Evolutionary conservation across 1,140 invertebrate genomes (phyloP), one percentile per base, ranked within the genome.

Genomic region (Drosophila sucinea): DNA sequence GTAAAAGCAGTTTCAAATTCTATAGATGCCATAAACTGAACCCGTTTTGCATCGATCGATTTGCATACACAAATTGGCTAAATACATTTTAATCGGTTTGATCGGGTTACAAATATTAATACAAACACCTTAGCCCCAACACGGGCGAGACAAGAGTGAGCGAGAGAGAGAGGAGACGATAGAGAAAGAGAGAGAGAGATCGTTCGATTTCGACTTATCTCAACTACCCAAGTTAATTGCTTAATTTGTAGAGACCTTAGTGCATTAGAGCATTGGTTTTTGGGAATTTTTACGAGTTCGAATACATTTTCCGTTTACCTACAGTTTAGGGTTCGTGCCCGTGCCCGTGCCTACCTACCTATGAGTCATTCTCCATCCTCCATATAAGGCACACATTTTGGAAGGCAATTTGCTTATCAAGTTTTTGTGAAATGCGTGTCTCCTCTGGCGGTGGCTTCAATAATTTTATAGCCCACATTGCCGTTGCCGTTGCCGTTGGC

Each of bases 201-300:
- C 38, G 17, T 56, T 54, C 38, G 17, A 44, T 54, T 11, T 27
- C 11, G 44, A n/a, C 29, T 83, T 86, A 86, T 86, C 82, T 86
- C 83, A 87, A 87, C 71, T 87, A 79, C 47, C 67, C 70, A 70
- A 87, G 82, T 87, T 87, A 87, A 87, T 87, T 82, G 82, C 82
- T 86, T 87, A 86, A 87, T 86, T 86, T 87, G 79, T 82, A 60
- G 70, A 27, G 55, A 55, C 72, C 56, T 62, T 23, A 32, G 51
- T 38, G 73, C 73, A 81, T 81, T 81, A 77, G 79, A 66, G 30
- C 10, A 44, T 7, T 60, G n/a, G 25, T 56, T 4, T 51, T 51
- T 2, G 67, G 30, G 58, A 35, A 60, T 44, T 44, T 63, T 60
- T 63, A 62, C 58, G 55, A 25, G 44, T 61, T 54, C 32, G 10